phyloP scores from a whole-genome alignment of 2,113 vertebrate species.

The Oreochromis tanganicae region DNA sequence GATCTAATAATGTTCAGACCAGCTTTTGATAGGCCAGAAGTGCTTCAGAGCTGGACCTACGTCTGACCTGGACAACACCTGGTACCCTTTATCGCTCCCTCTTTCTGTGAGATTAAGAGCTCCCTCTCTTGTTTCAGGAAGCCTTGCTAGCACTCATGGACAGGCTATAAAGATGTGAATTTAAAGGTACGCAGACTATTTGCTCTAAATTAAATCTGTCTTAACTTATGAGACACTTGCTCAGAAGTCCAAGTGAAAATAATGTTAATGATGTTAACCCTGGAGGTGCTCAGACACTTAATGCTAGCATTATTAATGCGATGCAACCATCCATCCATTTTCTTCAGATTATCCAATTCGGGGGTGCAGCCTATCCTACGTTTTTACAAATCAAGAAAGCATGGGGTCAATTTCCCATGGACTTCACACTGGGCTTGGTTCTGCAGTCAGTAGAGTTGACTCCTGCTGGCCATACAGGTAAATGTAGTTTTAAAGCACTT shows the following conservation, averaged over 20 bases:
- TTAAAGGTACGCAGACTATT: not conserved
- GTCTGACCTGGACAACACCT: not conserved
- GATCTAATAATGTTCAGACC: not conserved
- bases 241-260: not conserved
- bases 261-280: not conserved
- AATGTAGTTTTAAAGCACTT: too few relatives aligned
- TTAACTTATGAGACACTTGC: not conserved
- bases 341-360: not conserved
- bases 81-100: not conserved
- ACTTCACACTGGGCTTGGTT: not conserved
- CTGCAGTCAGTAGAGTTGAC: too few relatives aligned
- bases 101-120: not conserved
- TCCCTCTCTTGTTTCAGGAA: not conserved
- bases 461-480: too few relatives aligned
- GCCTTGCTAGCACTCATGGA: not conserved
- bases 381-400: not conserved
- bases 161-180: not conserved
- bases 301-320: not conserved
- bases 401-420: not conserved
- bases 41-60: not conserved
- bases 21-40: not conserved
- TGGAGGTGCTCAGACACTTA: not conserved
- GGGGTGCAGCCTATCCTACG: not conserved
- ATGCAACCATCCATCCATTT: not conserved
- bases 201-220: not conserved